phyloP scores from a whole-genome alignment of 2,797 vertebrate species.

The Tenualosa thibaudeaui region DNA sequence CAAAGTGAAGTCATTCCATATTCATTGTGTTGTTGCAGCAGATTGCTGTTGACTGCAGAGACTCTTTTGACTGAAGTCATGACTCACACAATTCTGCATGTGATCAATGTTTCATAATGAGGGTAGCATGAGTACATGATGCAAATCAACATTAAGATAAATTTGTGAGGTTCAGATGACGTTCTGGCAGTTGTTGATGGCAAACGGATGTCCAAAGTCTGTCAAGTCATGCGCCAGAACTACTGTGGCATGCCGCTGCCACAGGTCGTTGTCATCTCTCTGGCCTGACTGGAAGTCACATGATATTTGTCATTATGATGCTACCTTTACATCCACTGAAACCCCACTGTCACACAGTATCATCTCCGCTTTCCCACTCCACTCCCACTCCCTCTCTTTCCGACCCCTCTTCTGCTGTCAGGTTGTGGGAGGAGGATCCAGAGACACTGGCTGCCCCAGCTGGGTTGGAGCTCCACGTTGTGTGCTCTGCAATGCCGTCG shows the following conservation, averaged over 20 bases:
- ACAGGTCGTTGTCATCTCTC: slow-evolving; percentile 61
- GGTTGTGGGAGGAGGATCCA: slow-evolving; percentile 37
- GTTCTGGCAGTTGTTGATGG: not conserved
- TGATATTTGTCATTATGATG: slow-evolving; percentile 70
- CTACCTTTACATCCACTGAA: slow-evolving; percentile 51
- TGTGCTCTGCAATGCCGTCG: slow-evolving; percentile 74
- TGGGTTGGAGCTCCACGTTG: slow-evolving; percentile 57
- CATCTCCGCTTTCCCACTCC: not conserved
- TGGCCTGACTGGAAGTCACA: slow-evolving; percentile 65
- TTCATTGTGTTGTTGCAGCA: slow-evolving; percentile 35
- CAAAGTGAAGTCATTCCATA: slow-evolving; percentile 34
- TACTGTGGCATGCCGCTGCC: slow-evolving; percentile 45
- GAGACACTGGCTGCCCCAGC: slow-evolving; percentile 20
- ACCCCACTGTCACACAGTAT: slow-evolving; percentile 62
- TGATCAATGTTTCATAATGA: not conserved
- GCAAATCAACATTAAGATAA: not conserved
- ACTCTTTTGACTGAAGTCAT: not conserved
- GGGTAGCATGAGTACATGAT: not conserved
- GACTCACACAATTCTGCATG: not conserved
- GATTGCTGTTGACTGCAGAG: slow-evolving; percentile 40
- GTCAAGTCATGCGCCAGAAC: not conserved
- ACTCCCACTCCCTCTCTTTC: slow-evolving; percentile 51
- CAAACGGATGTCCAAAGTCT: not conserved
- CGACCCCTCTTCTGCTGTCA: slow-evolving; percentile 58
- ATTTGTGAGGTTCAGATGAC: not conserved